phyloP scores from a whole-genome alignment of 2,113 vertebrate species.

The Urocolius indicus region DNA sequence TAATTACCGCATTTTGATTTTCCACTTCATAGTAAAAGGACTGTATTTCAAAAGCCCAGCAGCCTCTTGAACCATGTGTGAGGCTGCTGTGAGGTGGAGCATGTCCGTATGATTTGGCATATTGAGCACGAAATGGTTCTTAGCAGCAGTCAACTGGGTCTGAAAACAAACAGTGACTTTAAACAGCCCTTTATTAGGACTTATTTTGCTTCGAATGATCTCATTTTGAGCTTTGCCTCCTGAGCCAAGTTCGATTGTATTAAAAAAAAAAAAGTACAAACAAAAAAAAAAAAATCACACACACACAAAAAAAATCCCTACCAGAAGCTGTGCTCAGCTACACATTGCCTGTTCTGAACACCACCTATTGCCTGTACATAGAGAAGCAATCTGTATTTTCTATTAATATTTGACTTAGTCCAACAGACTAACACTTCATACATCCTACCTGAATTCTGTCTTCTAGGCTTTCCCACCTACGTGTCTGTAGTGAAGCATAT shows the following conservation, averaged over 20 bases:
- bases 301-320: not conserved
- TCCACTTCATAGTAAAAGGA: slow-evolving; percentile 37
- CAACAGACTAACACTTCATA: slow-evolving; percentile 65
- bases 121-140: slow-evolving; percentile 62
- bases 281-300: not conserved
- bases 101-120: slow-evolving; percentile 58
- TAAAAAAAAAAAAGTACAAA: not conserved
- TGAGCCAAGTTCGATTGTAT: slow-evolving; percentile 35
- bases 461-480: slow-evolving; percentile 62
- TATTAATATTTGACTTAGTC: slow-evolving; percentile 57
- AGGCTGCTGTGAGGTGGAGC: slow-evolving; percentile 67
- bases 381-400: slow-evolving; percentile 52
- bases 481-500: slow-evolving; percentile 55
- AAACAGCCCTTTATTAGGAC: slow-evolving; percentile 59
- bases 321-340: slow-evolving; percentile 9
- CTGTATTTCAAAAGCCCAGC: slow-evolving; percentile 48
- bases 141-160: slow-evolving; percentile 63
- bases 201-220: slow-evolving; percentile 56
- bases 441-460: slow-evolving; percentile 69
- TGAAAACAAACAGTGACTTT: slow-evolving; percentile 69
- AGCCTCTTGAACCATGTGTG: slow-evolving; percentile 54
- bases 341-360: slow-evolving; percentile 3
- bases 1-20: slow-evolving; percentile 42
- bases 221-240: slow-evolving; percentile 41
- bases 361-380: not conserved